Evolutionary conservation across 2,888 invertebrate genomes (phyloP), one percentile per base, ranked within the genome.

Genomic region (Dicycla oo): DNA sequence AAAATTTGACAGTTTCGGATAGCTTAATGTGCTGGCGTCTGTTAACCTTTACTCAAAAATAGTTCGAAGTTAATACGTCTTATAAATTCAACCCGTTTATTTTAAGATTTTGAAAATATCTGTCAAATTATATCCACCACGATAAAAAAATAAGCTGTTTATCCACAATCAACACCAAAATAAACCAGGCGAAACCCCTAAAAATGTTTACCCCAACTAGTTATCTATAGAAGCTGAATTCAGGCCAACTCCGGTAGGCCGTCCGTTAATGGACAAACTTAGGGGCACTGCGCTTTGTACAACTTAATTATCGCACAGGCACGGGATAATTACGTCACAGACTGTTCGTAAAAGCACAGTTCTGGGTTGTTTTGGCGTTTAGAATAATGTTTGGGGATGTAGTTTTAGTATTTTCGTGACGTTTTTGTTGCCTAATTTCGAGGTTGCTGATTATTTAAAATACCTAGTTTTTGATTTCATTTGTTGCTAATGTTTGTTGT

Each of bases 241-340:
- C 47, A 66, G 67, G 62, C 68, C 80, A 80, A 73, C 72, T 80
- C 70, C 64, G 65, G 72, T 83, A 82, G 86, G 83, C 84, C 86
- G 87, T 82, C 86, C 87, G 81, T 84, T 92, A 92, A 93, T 92
- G 89, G 88, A 82, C 88, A 90, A 93, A 93, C 91, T 93, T 92
- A 84, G 78, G 83, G 80, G 75, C 80, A 80, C 66, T 87, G 82
- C 83, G 90, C 92, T 92, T 92, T 93, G 92, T 92, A 92, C 92
- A 87, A 90, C 90, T 92, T 92, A 92, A 93, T 93, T 93, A 91
- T 91, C 90, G 87, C 30, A 82, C 85, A 30, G 74, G 67, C 34
- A 56, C 56, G 23, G 70, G 68, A 30, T 86, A 86, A 84, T 82
- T 83, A 85, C 75, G 80, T 77, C 83, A 75, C 71, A 47, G 51